Percentiles rank a stretch among this genome's conserved stretches.
These are phyloP conservation scores for Lithosia quadra DNA, from an alignment of 2,888 invertebrate genomes.

Conservation along the genomic window DNA sequence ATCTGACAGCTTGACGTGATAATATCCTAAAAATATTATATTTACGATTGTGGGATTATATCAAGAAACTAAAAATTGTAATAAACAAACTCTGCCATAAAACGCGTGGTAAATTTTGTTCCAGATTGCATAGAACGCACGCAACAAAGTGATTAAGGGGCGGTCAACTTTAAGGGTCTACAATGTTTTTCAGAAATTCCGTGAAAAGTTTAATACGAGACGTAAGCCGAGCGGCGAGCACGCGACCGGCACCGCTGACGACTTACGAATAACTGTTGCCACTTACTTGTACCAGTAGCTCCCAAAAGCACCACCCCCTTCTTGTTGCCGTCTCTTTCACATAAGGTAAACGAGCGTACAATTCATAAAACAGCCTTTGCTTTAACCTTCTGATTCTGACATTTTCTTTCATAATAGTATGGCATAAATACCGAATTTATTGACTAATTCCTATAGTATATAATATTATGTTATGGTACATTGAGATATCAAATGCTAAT, in stretches of 20 bases:
- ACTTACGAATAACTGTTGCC: conserved; percentile 73
- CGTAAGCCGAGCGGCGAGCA: conserved; percentile 43
- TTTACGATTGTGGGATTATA: conserved; percentile 28
- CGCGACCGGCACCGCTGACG: conserved; percentile 64
- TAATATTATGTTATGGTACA: conserved; percentile 28
- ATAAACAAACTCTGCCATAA: conserved; percentile 62
- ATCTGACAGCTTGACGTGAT: conserved; percentile 29
- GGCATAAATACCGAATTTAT: conserved; percentile 47
- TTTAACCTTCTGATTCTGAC: conserved; percentile 67
- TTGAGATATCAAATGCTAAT: conserved; percentile 31
- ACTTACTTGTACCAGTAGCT: conserved; percentile 62
- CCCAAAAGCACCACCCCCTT: conserved; percentile 71
- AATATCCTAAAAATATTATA: conserved; percentile 33
- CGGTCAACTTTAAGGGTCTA: conserved; percentile 65
- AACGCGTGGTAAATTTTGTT: conserved; percentile 67
- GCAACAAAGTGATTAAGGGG: conserved; percentile 80
- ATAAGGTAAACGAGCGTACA: conserved; percentile 56
- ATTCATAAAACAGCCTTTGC: conserved; percentile 66
- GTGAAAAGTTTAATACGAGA: conserved; percentile 80
- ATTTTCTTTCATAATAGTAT: conserved; percentile 61
- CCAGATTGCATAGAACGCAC: conserved; percentile 76
- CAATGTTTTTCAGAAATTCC: conserved; percentile 75
- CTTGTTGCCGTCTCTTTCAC: conserved; percentile 70
- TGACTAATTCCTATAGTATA: conserved; percentile 34
- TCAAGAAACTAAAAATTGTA: conserved; percentile 40